Evolutionary conservation across 2,888 invertebrate genomes (phyloP).

Genomic region (Cryptops parisi): DNA sequence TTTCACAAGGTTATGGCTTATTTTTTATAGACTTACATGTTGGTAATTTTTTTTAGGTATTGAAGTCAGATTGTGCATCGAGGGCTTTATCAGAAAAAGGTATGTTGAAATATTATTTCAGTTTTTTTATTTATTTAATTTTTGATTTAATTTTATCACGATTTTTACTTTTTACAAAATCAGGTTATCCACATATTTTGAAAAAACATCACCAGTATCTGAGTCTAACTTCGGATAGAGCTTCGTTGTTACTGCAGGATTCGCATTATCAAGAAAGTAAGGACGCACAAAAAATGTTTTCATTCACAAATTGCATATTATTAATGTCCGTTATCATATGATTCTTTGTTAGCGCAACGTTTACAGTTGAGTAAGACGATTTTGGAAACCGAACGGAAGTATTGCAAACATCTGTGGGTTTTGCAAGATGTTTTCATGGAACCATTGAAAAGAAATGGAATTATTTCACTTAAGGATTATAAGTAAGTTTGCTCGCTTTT

Average conservation of each 20-base stretch:
- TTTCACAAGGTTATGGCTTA: too few species aligned
- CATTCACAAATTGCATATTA: too few species aligned
- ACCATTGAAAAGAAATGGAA: constrained; percentile 27
- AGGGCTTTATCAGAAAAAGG: neutral
- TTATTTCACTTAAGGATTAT: constrained; percentile 27
- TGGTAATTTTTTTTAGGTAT: neutral
- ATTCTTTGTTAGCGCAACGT: constrained; percentile 22
- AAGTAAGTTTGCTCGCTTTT: constrained; percentile 27
- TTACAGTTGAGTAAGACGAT: constrained; percentile 29
- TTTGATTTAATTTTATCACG: too few species aligned
- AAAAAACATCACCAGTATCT: too few species aligned
- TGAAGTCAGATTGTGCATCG: neutral
- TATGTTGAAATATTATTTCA: neutral
- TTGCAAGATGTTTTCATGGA: constrained; percentile 32
- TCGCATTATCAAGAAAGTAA: too few species aligned
- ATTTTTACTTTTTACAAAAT: too few species aligned
- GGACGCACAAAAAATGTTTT: too few species aligned
- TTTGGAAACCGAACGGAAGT: constrained; percentile 33
- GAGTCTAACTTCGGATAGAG: too few species aligned
- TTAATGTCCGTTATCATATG: too few species aligned
- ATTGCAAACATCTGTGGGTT: constrained; percentile 34
- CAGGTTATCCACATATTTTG: too few species aligned
- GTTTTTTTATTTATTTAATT: neutral
- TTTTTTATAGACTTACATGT: neutral
- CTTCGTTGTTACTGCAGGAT: too few species aligned